phyloP scores from a whole-genome alignment of 2,888 invertebrate genomes.

The Erannis defoliaria region DNA sequence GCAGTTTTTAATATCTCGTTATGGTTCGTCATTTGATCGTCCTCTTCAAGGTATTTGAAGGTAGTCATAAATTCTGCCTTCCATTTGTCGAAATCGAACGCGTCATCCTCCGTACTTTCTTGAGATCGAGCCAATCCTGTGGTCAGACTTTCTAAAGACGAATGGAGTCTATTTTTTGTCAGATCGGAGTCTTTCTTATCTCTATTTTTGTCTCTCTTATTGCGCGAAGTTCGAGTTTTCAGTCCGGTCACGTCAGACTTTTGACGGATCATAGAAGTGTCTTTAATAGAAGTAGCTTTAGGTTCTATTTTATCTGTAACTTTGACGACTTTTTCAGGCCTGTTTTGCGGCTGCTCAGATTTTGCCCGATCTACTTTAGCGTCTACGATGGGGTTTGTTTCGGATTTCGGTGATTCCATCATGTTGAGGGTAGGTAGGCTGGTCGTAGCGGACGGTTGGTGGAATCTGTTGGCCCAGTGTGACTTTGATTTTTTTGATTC shows the following conservation, averaged over 20 bases:
- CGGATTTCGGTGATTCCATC: conserved; percentile 81
- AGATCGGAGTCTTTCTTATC: conserved; percentile 66
- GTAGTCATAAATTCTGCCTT: conserved; percentile 76
- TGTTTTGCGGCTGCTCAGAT: conserved; percentile 72
- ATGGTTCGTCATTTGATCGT: conserved; percentile 74
- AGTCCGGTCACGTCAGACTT: conserved; percentile 88
- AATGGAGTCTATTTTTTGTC: conserved; percentile 77
- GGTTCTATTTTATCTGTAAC: conserved; percentile 40
- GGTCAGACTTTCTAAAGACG: conserved; percentile 77
- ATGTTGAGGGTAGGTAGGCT: conserved; percentile 91
- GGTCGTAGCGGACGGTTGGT: conserved; percentile 93
- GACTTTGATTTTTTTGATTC: conserved; percentile 87
- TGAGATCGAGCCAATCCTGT: conserved; percentile 76
- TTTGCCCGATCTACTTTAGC: conserved; percentile 71
- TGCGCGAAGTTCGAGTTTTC: conserved; percentile 75
- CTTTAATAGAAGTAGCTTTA: conserved; percentile 51
- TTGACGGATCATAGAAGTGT: conserved; percentile 81
- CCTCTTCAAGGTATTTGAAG: conserved; percentile 77
- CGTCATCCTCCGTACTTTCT: conserved; percentile 74
- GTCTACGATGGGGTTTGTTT: conserved; percentile 62
- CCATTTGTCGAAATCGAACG: conserved; percentile 82
- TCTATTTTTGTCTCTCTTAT: conserved; percentile 71
- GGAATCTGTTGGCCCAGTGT: conserved; percentile 91
- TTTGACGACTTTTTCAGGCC: conserved; percentile 36
- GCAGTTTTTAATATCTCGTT: conserved; percentile 76